Conservation (phyloP, 1,140 invertebrate genomes). For the Spodoptera frugiperda region DNA sequence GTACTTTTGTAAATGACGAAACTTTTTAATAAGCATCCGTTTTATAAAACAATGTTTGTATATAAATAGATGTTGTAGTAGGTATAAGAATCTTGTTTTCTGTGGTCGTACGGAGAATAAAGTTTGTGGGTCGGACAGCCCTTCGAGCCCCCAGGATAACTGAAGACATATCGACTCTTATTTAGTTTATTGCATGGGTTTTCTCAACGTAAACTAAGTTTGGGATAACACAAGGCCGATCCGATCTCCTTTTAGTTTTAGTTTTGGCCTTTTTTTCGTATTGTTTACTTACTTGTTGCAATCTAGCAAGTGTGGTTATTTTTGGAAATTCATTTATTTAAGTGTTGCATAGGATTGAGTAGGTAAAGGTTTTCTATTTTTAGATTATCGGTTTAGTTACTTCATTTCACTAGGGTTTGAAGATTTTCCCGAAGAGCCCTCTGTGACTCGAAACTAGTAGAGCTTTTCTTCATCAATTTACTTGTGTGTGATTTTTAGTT, state of each 20-base stretch:
- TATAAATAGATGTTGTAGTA: not conserved
- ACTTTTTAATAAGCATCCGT: not conserved
- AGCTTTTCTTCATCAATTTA: too few relatives aligned
- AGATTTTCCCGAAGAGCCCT: too few relatives aligned
- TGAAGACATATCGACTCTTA: constrained; percentile 42
- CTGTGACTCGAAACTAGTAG: too few relatives aligned
- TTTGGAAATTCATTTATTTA: not conserved
- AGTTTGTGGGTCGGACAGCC: constrained; percentile 16
- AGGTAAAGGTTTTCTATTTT: not conserved
- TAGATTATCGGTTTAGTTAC: too few relatives aligned
- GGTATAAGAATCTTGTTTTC: constrained; percentile 15
- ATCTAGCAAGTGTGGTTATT: not conserved
- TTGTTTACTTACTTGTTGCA: not conserved
- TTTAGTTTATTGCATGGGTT: constrained; percentile 43
- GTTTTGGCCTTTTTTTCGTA: not conserved
- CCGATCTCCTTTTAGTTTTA: constrained; percentile 3
- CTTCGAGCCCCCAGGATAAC: constrained; percentile 33
- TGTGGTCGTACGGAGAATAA: constrained; percentile 29
- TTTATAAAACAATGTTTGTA: constrained; percentile 4
- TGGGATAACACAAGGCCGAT: constrained; percentile 27
- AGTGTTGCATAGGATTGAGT: too few relatives aligned
- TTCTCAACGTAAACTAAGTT: constrained; percentile 36
- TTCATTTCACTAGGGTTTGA: too few relatives aligned
- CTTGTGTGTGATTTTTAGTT: too few relatives aligned
- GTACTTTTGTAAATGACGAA: too few relatives aligned